Base-by-base conservation (phyloP, 2,113 vertebrate genomes). In the Himantopus leucocephalus region DNA sequence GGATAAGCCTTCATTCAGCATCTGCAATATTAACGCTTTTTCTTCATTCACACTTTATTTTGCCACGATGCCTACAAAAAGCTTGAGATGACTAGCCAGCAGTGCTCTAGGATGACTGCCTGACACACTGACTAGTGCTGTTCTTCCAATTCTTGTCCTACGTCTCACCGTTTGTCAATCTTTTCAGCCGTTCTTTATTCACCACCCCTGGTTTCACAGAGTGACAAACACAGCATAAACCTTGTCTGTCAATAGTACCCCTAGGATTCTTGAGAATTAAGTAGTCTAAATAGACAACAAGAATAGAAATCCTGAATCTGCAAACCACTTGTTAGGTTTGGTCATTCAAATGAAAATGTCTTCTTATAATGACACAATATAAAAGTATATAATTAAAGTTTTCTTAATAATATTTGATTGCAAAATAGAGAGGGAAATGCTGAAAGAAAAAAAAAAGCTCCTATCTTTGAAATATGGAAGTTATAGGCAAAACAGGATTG, bases 101-200 rank as follows among this genome's bases (percentile, higher is more conserved):
- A n/a, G 20, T 39, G 37, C 21, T 58, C 23, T 52, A 29, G 50
- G 48, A 58, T 43, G 13, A 45, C 27, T 56, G 30, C 27, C 35
- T 63, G 24, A 24, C 29, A 45, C 30, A 30, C 30, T 43, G 48
- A 43, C 12, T 45, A 34, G 13, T n/a, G 43, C 29, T 66, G 29
- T 7, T 83, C 16, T 45, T 71, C 34, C 43, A 20, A n/a, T 59
- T 52, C 37, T 56, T 62, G 14, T 68, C 30, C 35, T 41, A 3
- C 0, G 1, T 18, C n/a, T 22, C 30, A 27, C 26, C 0, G 1
- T 55, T 81, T 68, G 8, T 35, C 27, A 50, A 1, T 29, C 43
- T 72, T 45, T 56, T 72, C 50, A 50, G 22, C 34, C 47, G 47
- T 8, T 35, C 27, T 80, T 55, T 67, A 48, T 67, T 47, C 29